Evolutionary conservation across 2,888 invertebrate genomes (phyloP).

Genomic region (Agrotis exclamationis): DNA sequence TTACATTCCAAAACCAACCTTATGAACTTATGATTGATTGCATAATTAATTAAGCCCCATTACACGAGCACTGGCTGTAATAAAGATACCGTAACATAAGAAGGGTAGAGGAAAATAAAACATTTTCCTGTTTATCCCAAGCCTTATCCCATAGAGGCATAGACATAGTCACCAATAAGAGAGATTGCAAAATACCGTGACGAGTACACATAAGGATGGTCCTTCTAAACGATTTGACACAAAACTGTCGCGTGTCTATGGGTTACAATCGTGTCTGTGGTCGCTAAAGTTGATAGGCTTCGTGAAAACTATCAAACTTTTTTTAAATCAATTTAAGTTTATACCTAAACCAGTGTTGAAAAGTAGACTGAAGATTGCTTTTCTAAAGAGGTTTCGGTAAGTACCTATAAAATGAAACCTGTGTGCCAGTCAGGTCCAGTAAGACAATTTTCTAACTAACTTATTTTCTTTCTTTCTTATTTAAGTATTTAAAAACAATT

Average conservation of each 20-base stretch:
- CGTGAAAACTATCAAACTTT: not conserved
- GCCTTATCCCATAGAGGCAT: slow-evolving; percentile 3
- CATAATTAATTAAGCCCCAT: slow-evolving; percentile 41
- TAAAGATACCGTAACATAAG: slow-evolving; percentile 39
- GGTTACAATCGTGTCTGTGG: not conserved
- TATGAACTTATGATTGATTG: slow-evolving; percentile 22
- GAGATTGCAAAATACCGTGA: slow-evolving; percentile 42
- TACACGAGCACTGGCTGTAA: slow-evolving; percentile 22
- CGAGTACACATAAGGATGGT: slow-evolving; percentile 25
- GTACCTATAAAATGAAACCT: no score
- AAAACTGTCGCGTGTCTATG: slow-evolving; percentile 21
- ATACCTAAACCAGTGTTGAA: not conserved
- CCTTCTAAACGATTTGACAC: slow-evolving; percentile 39
- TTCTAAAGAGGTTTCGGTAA: not conserved
- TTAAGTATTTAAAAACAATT: no score
- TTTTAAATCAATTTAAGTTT: slow-evolving; percentile 6
- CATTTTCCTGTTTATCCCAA: slow-evolving; percentile 59
- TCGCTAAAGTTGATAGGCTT: slow-evolving; percentile 15
- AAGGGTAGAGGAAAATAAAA: slow-evolving; percentile 43
- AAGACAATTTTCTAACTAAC: no score
- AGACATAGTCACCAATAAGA: slow-evolving; percentile 31
- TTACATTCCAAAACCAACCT: slow-evolving; percentile 1
- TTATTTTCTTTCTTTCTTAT: no score
- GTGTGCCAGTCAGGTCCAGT: no score
- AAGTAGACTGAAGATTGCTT: not conserved